Evolutionary conservation across 2,113 vertebrate species (phyloP).

Genomic region (Ctenodactylus gundi): DNA sequence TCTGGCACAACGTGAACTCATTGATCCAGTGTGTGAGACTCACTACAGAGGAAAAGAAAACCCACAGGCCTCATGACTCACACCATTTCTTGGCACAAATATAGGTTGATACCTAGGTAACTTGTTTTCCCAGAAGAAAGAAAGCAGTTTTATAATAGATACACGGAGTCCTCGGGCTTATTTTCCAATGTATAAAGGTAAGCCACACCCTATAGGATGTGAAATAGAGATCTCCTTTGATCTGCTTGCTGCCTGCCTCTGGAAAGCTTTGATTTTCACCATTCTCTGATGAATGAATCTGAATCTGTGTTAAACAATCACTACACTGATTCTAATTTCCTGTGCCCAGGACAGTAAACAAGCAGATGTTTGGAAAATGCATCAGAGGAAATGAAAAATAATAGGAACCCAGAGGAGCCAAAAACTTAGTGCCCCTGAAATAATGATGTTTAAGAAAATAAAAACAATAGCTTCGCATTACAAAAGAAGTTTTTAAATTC

Average conservation of each 20-base stretch:
- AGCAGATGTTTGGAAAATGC: slow-evolving; percentile 41
- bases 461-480: neutral
- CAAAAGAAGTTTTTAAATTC: slow-evolving; percentile 3
- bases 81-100: neutral
- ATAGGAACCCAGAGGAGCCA: neutral
- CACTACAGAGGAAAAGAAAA: neutral
- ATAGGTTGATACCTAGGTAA: neutral
- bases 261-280: slow-evolving; percentile 34
- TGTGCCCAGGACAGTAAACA: slow-evolving; percentile 45
- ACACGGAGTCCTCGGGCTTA: neutral
- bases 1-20: neutral
- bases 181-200: slow-evolving; percentile 47
- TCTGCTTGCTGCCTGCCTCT: neutral
- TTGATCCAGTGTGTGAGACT: neutral
- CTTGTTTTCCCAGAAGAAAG: slow-evolving; percentile 38
- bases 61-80: neutral
- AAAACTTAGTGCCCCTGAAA: neutral
- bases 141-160: slow-evolving; percentile 39
- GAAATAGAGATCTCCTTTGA: slow-evolving; percentile 47
- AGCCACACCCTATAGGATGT: neutral
- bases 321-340: slow-evolving; percentile 46
- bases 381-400: slow-evolving; percentile 56
- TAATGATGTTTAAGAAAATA: slow-evolving; percentile 25
- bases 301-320: slow-evolving; percentile 11
- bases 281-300: neutral